Percentiles rank a stretch among this genome's conserved stretches.
Evolutionary conservation across 2,797 vertebrate genomes (phyloP).

Genomic region (Melanotaenia parkinsoni): DNA sequence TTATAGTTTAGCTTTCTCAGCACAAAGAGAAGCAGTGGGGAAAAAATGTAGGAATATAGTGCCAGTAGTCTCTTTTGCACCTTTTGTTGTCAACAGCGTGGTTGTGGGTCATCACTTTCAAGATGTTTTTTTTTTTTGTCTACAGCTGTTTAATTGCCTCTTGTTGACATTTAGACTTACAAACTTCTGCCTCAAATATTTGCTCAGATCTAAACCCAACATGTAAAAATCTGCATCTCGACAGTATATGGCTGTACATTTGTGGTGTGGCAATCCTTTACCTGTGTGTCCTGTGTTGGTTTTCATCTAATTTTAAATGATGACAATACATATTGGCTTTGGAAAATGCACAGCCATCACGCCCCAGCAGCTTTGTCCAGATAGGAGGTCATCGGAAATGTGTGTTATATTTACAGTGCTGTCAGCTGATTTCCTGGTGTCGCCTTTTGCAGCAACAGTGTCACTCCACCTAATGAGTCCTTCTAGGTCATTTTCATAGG

Average conservation of each 20-base stretch:
- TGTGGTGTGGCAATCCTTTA: conserved; percentile 1
- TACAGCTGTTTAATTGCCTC: background rate
- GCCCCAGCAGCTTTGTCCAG: conserved; percentile 41
- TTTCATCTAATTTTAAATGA: conserved; percentile 40
- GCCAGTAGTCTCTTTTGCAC: conserved; percentile 12
- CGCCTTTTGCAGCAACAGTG: conserved; percentile 60
- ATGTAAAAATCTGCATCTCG: background rate
- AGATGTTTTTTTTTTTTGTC: background rate
- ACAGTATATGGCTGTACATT: background rate
- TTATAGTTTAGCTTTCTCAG: conserved; percentile 50
- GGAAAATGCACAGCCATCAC: conserved; percentile 33
- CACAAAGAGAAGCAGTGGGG: conserved; percentile 19
- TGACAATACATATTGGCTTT: conserved; percentile 40
- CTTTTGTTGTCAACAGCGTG: conserved; percentile 21
- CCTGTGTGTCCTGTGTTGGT: conserved; percentile 13
- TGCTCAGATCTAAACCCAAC: background rate
- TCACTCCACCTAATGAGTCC: conserved; percentile 72
- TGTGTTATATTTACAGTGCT: conserved; percentile 64
- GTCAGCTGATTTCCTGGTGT: conserved; percentile 70
- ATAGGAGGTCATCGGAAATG: conserved; percentile 64
- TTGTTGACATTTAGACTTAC: background rate
- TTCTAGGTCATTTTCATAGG: conserved; percentile 56
- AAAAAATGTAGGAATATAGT: conserved; percentile 14
- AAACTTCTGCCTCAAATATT: background rate
- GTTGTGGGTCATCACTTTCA: conserved; percentile 3